Conservation (phyloP, 1,140 invertebrate genomes). For the Philotrypesis tridentata region DNA sequence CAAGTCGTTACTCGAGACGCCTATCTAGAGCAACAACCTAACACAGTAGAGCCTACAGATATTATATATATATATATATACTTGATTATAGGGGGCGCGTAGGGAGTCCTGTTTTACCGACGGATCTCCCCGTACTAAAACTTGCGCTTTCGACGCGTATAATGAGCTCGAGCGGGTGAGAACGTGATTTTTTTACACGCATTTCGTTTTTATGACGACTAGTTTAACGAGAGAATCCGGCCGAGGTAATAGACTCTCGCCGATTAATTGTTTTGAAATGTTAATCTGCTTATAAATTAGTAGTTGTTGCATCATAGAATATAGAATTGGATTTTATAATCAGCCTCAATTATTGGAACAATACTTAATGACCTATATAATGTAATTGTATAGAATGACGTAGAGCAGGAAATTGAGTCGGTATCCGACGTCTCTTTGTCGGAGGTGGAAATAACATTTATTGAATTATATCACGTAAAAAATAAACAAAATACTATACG, state of each 20-base stretch:
- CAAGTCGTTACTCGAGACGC: not conserved
- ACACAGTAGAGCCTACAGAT: not conserved
- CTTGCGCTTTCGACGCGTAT: too few species aligned
- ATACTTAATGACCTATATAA: not conserved
- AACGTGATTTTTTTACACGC: not conserved
- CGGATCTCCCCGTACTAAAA: not conserved
- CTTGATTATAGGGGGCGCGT: not conserved
- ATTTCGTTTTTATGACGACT: not conserved
- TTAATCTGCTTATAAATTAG: not conserved
- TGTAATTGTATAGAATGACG: not conserved
- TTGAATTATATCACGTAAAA: not conserved
- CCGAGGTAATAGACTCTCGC: too few species aligned
- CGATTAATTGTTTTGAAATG: not conserved
- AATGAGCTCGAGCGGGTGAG: not conserved
- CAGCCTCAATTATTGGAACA: not conserved
- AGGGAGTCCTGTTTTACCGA: not conserved
- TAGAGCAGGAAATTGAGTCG: not conserved
- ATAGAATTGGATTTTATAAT: not conserved
- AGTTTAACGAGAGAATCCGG: not conserved
- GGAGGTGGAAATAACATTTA: not conserved
- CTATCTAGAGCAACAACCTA: not conserved
- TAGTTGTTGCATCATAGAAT: not conserved
- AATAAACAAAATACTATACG: not conserved
- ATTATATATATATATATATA: conserved; percentile 1
- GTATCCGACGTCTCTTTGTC: not conserved